A percentile compares a stretch with the other conserved stretches of the same genome.
Evolutionary conservation across 1,140 invertebrate genomes (phyloP).

Genomic region (Formica selysi): DNA sequence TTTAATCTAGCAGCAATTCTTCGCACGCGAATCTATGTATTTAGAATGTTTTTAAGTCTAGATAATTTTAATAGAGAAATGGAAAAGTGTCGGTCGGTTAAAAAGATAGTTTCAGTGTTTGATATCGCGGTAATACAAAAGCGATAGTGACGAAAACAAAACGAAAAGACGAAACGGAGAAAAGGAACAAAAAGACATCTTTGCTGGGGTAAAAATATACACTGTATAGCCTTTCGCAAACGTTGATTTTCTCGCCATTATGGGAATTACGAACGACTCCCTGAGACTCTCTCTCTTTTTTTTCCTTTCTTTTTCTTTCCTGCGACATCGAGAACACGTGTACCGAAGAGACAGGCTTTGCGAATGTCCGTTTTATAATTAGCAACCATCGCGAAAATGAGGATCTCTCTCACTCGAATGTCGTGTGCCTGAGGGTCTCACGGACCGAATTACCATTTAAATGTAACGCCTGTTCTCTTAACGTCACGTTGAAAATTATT

Average conservation of each 20-base stretch:
- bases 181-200: conserved; percentile 58
- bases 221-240: conserved; percentile 71
- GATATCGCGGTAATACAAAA: not conserved
- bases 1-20: not conserved
- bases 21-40: not conserved
- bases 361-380: conserved; percentile 53
- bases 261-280: not conserved
- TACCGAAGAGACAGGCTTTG: conserved; percentile 1
- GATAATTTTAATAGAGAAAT: conserved; percentile 1
- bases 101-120: not conserved
- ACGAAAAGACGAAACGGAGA: not conserved
- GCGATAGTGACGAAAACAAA: not conserved
- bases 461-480: conserved; percentile 7
- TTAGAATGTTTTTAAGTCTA: conserved; percentile 4
- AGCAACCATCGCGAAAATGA: conserved; percentile 58
- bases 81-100: conserved; percentile 60
- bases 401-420: conserved; percentile 16
- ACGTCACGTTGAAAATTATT: conserved; percentile 50
- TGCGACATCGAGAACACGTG: conserved; percentile 20
- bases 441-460: conserved; percentile 38
- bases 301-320: conserved; percentile 11
- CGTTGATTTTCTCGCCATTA: conserved; percentile 41
- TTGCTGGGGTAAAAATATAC: conserved; percentile 78
- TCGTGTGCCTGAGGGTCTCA: not conserved
- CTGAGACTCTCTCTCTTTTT: not conserved